These are phyloP conservation scores for Notoglanidium macrostoma DNA, from an alignment of 2,797 vertebrate species.

Conservation along the genomic window DNA sequence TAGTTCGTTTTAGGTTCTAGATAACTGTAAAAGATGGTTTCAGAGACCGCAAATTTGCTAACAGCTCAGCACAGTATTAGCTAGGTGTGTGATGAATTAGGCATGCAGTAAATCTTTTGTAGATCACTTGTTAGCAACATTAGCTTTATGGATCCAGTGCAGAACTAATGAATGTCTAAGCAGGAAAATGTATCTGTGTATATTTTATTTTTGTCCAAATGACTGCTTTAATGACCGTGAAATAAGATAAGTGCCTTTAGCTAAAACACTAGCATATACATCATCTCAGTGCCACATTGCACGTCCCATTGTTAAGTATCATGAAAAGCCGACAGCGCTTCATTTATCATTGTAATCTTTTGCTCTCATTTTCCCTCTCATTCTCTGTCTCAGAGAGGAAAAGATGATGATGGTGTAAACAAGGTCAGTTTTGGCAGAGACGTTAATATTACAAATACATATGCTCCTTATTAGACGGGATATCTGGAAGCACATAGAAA, in stretches of 20 bases:
- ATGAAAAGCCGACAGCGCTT: conserved; percentile 21
- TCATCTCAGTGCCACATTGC: not conserved
- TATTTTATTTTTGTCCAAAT: not conserved
- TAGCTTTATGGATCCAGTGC: not conserved
- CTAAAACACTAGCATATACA: not conserved
- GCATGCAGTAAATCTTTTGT: not conserved
- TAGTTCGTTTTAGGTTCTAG: not conserved
- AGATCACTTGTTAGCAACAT: not conserved
- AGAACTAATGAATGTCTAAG: not conserved
- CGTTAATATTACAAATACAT: not conserved
- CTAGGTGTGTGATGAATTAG: not conserved
- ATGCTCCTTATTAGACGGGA: conserved; percentile 4
- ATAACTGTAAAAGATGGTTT: not conserved
- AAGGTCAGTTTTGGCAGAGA: not conserved
- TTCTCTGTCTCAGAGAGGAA: not conserved
- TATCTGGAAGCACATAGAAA: not conserved
- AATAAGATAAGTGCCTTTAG: not conserved
- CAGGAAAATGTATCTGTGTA: not conserved
- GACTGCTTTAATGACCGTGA: not conserved
- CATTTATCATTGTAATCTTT: conserved; percentile 32
- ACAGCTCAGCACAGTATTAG: not conserved
- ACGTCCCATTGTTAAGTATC: not conserved
- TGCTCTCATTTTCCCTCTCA: not conserved
- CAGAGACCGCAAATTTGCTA: not conserved
- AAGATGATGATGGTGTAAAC: conserved; percentile 17